Base-by-base conservation (phyloP, 2,113 vertebrate species). In the Pseudopodoces humilis region DNA sequence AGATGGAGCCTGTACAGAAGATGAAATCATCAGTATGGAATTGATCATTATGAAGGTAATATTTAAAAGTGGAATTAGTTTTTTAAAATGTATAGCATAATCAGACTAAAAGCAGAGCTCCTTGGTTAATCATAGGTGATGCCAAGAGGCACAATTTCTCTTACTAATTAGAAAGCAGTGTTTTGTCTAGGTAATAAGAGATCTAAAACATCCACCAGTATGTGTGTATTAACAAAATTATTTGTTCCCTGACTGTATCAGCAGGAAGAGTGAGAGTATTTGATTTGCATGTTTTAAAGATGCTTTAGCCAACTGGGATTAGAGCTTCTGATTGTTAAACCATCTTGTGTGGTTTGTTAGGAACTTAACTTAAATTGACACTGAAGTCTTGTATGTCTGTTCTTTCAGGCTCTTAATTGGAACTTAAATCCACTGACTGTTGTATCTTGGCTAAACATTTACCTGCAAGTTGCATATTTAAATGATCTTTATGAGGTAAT, bases 401-500 rank as follows among this genome's bases (percentile, higher is more conserved):
- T 96, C 62, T 94, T 87, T 21, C 95, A 99, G 99, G 99, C 99
- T 94, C 98, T 99, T 75, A 98, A 99, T 8, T 99, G 99, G 99
- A 98, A 97, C 63, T 97, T 99, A 74, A 99, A 98, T 81, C 99
- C 99, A 7, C 96, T 99, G 97, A 99, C 99, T 23, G 97, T 98
- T 24, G 97, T 99, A 90, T 99, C 99, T 52, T 99, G 99, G 99
- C 97, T 99, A 75, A 99, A 99, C n/a, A 98, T 99, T 69, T 99
- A 99, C 98, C 98, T 99, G 98, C 99, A 99, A 97, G 98, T 99
- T 88, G 99, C 99, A 1, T 99, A 99, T 94, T 98, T 99, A 88
- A 98, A 98, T 71, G 96, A 98, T 24, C 39, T 97, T 55, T 96
- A 27, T 83, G 98, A 85, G 89, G 97, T 99, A 83, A 98, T 99